A percentile compares a stretch with the other conserved stretches of the same genome.
These are phyloP conservation scores for Coryphaenoides rupestris DNA, from an alignment of 2,113 vertebrate species.

Conservation along the genomic window DNA sequence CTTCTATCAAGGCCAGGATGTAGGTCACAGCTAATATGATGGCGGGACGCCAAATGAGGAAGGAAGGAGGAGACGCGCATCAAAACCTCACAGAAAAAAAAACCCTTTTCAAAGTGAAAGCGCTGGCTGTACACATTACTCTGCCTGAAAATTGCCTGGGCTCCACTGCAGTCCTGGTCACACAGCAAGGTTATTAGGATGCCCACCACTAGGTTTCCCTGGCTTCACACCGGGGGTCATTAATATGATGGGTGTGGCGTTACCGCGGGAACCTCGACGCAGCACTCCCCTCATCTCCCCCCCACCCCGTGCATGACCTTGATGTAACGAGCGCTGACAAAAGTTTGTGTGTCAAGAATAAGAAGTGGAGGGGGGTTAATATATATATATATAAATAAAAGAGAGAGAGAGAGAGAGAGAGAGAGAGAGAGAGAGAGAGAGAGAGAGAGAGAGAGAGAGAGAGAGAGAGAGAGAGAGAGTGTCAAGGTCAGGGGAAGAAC, in stretches of 20 bases:
- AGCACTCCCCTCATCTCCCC: too few species aligned
- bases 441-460: slow-evolving; percentile 1
- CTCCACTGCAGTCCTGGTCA: too few species aligned
- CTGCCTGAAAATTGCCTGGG: too few species aligned
- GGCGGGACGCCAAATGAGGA: slow-evolving; percentile 29
- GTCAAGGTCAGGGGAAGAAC: slow-evolving; percentile 20
- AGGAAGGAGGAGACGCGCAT: not conserved
- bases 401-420: not conserved
- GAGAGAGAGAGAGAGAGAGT: slow-evolving; percentile 15
- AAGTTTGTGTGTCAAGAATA: slow-evolving; percentile 27
- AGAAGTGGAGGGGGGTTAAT: not conserved
- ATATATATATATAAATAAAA: slow-evolving; percentile 14
- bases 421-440: slow-evolving; percentile 3
- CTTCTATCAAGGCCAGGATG: slow-evolving; percentile 40
- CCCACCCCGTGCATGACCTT: not conserved
- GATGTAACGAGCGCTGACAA: slow-evolving; percentile 37
- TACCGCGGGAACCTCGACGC: too few species aligned
- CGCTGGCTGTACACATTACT: too few species aligned
- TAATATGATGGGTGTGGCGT: too few species aligned
- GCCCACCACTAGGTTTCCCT: too few species aligned
- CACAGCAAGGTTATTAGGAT: too few species aligned
- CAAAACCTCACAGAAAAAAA: too few species aligned
- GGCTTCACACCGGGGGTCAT: too few species aligned
- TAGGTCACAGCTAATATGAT: slow-evolving; percentile 56
- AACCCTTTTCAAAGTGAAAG: too few species aligned